A percentile compares a stretch with the other conserved stretches of the same genome.
Conservation (phyloP, 1,140 invertebrate genomes). For the Pseudomyrmex dendroicus region DNA sequence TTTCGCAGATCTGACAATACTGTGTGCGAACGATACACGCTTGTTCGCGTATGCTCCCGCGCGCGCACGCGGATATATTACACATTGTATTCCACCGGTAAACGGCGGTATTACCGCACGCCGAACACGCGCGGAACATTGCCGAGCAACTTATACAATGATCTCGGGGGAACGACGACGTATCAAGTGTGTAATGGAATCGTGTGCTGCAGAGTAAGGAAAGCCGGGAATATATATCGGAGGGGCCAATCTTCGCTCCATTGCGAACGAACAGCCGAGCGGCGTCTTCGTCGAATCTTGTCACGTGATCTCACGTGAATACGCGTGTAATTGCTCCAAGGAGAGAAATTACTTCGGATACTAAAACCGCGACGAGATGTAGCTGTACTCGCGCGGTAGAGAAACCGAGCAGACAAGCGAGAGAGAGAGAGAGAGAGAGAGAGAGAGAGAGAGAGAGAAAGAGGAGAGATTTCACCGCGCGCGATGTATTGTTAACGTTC, state of each 20-base stretch:
- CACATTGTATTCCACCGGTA: constrained; percentile 69
- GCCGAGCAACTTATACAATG: constrained; percentile 50
- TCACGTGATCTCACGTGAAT: constrained; percentile 47
- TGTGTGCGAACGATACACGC: constrained; percentile 37
- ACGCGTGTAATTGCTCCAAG: constrained; percentile 45
- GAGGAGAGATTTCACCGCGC: too few species aligned
- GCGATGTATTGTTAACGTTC: constrained; percentile 7
- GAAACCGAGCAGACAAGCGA: background rate
- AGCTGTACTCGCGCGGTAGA: background rate
- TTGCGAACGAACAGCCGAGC: background rate
- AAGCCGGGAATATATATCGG: constrained; percentile 50
- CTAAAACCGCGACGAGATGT: constrained; percentile 33
- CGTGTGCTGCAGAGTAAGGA: background rate
- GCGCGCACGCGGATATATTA: constrained; percentile 61
- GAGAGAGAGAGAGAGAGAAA: background rate
- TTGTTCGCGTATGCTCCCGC: background rate
- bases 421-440: constrained; percentile 10
- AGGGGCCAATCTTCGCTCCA: constrained; percentile 42
- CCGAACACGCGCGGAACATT: constrained; percentile 12
- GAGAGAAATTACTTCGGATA: constrained; percentile 35
- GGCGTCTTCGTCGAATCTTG: constrained; percentile 30
- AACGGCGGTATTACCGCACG: constrained; percentile 66
- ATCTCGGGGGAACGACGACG: constrained; percentile 18
- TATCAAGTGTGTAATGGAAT: constrained; percentile 63
- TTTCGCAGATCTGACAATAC: constrained; percentile 68